These are phyloP conservation scores for Ricordea florida DNA, from an alignment of 92 coral and sea anemone species.

Conservation along the genomic window DNA sequence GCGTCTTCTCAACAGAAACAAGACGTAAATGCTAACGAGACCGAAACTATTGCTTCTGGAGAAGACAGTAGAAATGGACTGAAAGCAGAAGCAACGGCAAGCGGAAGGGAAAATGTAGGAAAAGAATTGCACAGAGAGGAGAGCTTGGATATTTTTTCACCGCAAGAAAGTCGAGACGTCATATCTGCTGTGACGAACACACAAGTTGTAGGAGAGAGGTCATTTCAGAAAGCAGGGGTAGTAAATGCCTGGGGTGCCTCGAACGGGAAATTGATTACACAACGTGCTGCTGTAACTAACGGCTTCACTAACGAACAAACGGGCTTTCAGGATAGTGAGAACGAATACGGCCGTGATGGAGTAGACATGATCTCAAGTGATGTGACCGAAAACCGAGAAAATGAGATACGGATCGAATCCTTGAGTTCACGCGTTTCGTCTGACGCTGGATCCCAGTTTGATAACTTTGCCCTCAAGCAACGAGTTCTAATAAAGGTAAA, in stretches of 20 bases:
- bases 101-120: too few relatives aligned
- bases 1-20: neutral
- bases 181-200: too few relatives aligned
- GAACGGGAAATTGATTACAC: neutral
- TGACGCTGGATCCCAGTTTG: neutral
- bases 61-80: neutral
- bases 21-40: neutral
- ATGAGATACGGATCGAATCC: neutral
- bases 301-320: neutral
- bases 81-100: neutral
- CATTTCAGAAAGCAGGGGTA: neutral
- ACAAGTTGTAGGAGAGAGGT: neutral
- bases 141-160: too few relatives aligned
- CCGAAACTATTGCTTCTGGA: neutral
- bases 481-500: constrained; percentile 45
- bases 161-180: too few relatives aligned
- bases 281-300: neutral
- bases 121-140: too few relatives aligned
- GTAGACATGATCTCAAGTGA: constrained; percentile 59
- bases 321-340: neutral
- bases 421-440: constrained; percentile 1
- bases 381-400: neutral
- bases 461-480: neutral
- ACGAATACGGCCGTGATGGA: constrained; percentile 73
- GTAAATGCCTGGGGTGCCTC: constrained; percentile 55